Base-by-base conservation (phyloP, 1,140 invertebrate species). In the Drosophila nannoptera region DNA sequence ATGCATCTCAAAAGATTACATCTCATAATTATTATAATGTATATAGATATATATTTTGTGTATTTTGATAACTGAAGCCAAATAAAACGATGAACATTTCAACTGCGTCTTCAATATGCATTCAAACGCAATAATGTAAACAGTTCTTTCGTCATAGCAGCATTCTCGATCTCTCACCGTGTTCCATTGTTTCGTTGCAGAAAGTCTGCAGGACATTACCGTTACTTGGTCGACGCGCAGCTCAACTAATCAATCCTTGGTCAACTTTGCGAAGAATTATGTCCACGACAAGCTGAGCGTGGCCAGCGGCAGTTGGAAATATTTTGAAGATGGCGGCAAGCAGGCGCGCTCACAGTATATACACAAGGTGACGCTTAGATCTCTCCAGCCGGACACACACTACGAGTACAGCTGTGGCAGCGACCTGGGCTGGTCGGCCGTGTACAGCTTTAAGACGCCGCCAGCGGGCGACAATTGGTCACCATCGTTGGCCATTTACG, bases 171-270 rank as follows among this genome's bases (percentile, higher is more conserved):
- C 22, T 22, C 22, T 22, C 22, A 22, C 12, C 22, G 5, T 60
- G 11, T 22, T 11, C 31, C 33, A 2, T 53, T n/a, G 35, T 46
- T 50, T 32, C 14, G 6, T 8, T 52, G 56, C 62, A 94, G 94
- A 93, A 67, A 90, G 90, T 69, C 90, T 93, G 16, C 91, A 90
- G 60, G 92, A 96, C 56, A 95, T 97, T 90, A 91, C 96, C 16
- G 94, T 98, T 1, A 98, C 96, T 52, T 99, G 97, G 97, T 94
- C 93, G 0, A 98, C 97, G n/a, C 92, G 93, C 56, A 91, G 93
- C 76, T 89, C 94, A 48, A 95, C 96, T 0, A 84, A 91, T 7
- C 90, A 92, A 67, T 94, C 96, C 0, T 73, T 93, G 29, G 96
- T 97, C 2, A 92, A 95, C 87, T 98, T 95, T 90, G 96, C 96